Evolutionary conservation across 2,888 invertebrate genomes (phyloP).

Genomic region (Tupiocoris notatus): DNA sequence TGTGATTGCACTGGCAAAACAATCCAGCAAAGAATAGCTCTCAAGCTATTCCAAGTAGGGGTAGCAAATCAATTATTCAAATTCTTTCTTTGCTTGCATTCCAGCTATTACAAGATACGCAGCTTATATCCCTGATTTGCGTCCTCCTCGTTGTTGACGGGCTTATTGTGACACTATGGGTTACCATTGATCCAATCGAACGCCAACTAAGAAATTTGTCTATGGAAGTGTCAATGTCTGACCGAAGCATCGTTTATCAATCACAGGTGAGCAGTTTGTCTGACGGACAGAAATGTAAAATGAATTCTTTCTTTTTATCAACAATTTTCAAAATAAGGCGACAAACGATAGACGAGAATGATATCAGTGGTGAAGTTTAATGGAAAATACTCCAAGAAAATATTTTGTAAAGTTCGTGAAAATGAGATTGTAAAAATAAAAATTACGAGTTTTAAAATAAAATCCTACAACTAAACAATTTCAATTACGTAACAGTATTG

Average conservation of each 20-base stretch:
- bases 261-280: conserved; percentile 79
- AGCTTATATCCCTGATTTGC: conserved; percentile 79
- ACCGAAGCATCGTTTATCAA: conserved; percentile 80
- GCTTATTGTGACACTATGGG: conserved; percentile 80
- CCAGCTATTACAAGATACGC: conserved; percentile 81
- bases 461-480: too few species aligned
- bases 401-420: background rate
- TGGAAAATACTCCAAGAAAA: background rate
- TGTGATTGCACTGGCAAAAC: too few species aligned
- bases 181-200: conserved; percentile 82
- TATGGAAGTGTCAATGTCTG: conserved; percentile 70
- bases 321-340: too few species aligned
- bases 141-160: conserved; percentile 79
- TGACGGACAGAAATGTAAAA: too few species aligned
- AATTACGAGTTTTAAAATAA: too few species aligned
- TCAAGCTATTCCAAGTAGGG: too few species aligned
- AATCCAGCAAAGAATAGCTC: too few species aligned
- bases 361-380: too few species aligned
- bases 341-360: too few species aligned
- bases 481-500: too few species aligned
- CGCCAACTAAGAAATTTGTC: conserved; percentile 79
- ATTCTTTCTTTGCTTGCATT: conserved; percentile 42
- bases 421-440: too few species aligned
- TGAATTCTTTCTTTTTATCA: too few species aligned
- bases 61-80: background rate